These are phyloP conservation scores for Nezara viridula DNA, from an alignment of 2,888 invertebrate genomes.

Conservation along the genomic window DNA sequence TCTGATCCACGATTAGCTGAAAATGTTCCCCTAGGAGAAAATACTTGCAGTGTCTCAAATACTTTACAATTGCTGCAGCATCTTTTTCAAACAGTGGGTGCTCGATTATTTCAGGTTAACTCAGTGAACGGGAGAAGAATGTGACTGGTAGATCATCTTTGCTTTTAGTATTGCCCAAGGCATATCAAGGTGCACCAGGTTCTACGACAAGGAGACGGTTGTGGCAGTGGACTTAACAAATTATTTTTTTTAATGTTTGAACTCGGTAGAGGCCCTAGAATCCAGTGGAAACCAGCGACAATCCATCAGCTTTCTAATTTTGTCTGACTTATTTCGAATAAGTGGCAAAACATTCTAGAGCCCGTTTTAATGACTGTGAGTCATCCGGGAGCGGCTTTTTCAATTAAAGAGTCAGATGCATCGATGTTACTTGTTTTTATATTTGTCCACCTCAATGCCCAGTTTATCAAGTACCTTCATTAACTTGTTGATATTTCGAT, in stretches of 20 bases:
- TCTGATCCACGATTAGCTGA: neutral
- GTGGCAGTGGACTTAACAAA: no score
- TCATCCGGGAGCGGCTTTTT: neutral
- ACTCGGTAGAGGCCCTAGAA: neutral
- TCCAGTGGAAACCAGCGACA: neutral
- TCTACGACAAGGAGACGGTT: no score
- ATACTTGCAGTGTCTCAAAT: neutral
- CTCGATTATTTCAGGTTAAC: neutral
- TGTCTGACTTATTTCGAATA: neutral
- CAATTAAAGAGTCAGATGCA: neutral
- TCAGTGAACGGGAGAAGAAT: neutral
- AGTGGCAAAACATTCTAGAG: neutral
- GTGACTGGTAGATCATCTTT: neutral
- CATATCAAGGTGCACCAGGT: no score
- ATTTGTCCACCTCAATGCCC: slow-evolving; percentile 53
- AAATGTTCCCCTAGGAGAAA: neutral
- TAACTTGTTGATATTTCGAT: no score
- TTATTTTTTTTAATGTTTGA: no score
- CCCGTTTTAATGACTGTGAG: neutral
- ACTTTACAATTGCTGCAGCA: neutral
- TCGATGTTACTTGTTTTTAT: no score
- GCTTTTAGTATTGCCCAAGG: neutral
- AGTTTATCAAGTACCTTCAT: no score
- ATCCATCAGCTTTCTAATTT: no score
- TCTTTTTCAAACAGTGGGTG: no score